phyloP scores from a whole-genome alignment of 2,888 invertebrate genomes.

The Melanostoma mellinum region DNA sequence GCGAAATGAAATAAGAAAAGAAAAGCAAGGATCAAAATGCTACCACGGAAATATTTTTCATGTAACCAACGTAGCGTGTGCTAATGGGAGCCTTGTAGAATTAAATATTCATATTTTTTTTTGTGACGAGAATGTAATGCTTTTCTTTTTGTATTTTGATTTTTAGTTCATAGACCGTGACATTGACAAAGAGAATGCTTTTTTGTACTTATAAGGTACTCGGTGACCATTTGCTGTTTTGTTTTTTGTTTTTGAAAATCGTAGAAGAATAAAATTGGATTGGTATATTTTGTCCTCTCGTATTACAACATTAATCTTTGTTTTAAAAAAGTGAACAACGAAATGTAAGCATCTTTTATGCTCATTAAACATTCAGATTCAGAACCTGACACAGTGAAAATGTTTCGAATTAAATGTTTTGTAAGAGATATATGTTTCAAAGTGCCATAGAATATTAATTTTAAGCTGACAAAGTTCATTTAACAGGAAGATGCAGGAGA shows the following conservation, averaged over 20 bases:
- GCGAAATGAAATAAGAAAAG: neutral
- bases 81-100: constrained; percentile 49
- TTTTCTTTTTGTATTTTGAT: constrained; percentile 36
- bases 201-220: constrained; percentile 29
- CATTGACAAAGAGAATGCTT: constrained; percentile 22
- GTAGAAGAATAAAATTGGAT: too few relatives aligned
- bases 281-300: too few relatives aligned
- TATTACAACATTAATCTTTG: too few relatives aligned
- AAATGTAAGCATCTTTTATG: too few relatives aligned
- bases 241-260: neutral
- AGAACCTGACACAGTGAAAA: too few relatives aligned
- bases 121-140: constrained; percentile 47
- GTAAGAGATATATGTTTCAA: too few relatives aligned
- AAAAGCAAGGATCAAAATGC: constrained; percentile 28
- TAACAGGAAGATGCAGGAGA: too few relatives aligned
- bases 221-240: neutral
- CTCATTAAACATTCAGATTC: too few relatives aligned
- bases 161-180: constrained; percentile 46
- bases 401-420: too few relatives aligned
- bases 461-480: too few relatives aligned
- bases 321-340: too few relatives aligned
- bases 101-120: constrained; percentile 59
- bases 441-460: too few relatives aligned
- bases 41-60: constrained; percentile 24
- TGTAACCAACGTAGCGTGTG: constrained; percentile 56